Base-by-base conservation (phyloP, 2,888 invertebrate species). In the Halictus ligatus region DNA sequence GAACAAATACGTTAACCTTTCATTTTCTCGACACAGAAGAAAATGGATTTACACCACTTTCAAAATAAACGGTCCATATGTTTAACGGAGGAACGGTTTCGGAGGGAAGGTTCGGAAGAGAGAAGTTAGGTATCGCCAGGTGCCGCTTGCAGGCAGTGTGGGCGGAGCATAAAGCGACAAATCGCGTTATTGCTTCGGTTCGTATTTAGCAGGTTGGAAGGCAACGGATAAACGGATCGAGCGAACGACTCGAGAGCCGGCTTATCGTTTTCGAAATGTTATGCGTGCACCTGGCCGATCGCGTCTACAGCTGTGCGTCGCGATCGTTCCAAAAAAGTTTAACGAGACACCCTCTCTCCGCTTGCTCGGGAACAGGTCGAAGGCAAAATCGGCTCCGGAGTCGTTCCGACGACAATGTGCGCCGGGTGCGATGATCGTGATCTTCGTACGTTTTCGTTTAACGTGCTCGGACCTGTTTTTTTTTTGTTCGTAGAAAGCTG, bases 101-200 rank as follows among this genome's bases (percentile, higher is more conserved):
- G 35, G 67, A 35, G 35, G 35, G 35, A 8, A 35, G 29, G 64
- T 50, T 50, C 29, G 0, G 6, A 25, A 6, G 25, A 64, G 43
- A 76, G 71, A 69, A 69, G 80, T 15, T 29, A 40, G 35, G n/a
- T 15, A 43, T 75, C 21, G 54, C 75, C 73, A 85, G 85, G 72
- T 85, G 88, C 75, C 35, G 25, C 40, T 77, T 72, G 10, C n/a
- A 25, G n/a, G 48, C 18, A 12, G 25, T 43, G 75, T 78, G 64
- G 60, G 77, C 71, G 29, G 77, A 40, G 40, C 69, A 74, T 54
- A 79, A 81, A 76, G 13, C 58, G 74, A 83, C 73, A 60, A 43
- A 48, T 75, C n/a, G 25, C 25, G 60, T 60, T 60, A 54, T 54
- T 21, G 21, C 54, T 2, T 3, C 21, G 21, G 2, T 21, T 54